Conservation (phyloP, 2,797 vertebrate species). For the Sparidentex hasta region DNA sequence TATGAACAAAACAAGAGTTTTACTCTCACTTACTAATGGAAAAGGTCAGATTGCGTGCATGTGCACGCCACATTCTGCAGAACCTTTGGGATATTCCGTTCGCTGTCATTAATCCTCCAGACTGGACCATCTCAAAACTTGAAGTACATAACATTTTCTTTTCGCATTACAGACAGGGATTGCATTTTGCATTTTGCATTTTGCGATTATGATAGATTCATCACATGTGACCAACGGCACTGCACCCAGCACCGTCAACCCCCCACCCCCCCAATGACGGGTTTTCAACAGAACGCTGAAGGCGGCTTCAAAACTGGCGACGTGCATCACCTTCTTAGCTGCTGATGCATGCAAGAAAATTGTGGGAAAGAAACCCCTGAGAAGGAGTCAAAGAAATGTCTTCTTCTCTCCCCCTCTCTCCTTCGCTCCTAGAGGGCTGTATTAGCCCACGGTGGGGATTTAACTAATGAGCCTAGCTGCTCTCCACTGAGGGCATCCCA, state of each 20-base stretch:
- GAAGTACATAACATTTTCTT: conserved; percentile 23
- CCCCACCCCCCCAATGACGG: conserved; percentile 21
- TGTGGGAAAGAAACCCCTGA: conserved; percentile 82
- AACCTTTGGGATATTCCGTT: conserved; percentile 52
- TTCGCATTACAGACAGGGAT: neutral
- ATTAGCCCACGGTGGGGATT: conserved; percentile 89
- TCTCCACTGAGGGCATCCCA: conserved; percentile 87
- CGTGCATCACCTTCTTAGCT: conserved; percentile 79
- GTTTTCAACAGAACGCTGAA: conserved; percentile 64
- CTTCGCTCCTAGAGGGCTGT: conserved; percentile 82
- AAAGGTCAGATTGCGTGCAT: conserved; percentile 80
- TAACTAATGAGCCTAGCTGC: conserved; percentile 90
- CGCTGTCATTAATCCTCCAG: conserved; percentile 22
- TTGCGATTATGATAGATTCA: conserved; percentile 25
- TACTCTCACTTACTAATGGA: conserved; percentile 83
- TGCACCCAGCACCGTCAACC: conserved; percentile 18
- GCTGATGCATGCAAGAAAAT: conserved; percentile 88
- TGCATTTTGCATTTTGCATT: conserved; percentile 1
- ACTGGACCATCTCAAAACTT: conserved; percentile 41
- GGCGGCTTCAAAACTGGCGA: conserved; percentile 70
- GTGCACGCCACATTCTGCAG: conserved; percentile 52
- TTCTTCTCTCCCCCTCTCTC: conserved; percentile 81
- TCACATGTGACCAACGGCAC: conserved; percentile 62
- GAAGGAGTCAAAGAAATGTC: conserved; percentile 85
- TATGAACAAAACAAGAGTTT: conserved; percentile 87